Base-by-base conservation (phyloP, 2,113 vertebrate species). In the Salvator merianae region DNA sequence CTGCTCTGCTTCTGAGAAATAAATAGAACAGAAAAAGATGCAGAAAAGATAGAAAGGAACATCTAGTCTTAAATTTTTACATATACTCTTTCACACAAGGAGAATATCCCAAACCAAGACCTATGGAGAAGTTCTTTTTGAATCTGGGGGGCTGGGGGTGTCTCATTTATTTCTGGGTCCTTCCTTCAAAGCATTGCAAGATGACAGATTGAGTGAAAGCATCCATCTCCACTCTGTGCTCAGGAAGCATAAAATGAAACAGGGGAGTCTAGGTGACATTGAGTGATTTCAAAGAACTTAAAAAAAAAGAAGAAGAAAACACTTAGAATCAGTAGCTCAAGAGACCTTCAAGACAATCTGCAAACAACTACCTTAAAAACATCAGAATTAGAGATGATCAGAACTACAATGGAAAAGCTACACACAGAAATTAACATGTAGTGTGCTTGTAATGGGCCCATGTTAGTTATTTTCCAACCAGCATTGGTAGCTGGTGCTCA, bases 211-310 rank as follows among this genome's bases (percentile, higher is more conserved):
- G 77, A 68, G 89, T 74, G 86, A 90, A 94, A 92, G 79, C 88
- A 94, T 94, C 87, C 89, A 93, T 92, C 90, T 94, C 89, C 8
- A 0, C 84, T 94, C 82, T 90, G 90, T 93, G 91, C 88, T 94
- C 91, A 92, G 90, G 88, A 93, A 91, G 91, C 92, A 94, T 92
- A 94, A 94, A 93, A 94, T 94, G 91, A 94, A 94, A 92, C 90
- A 94, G 92, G 92, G 85, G 91, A 93, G 79, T 63, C 85, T 71
- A 81, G 79, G 85, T 94, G 91, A 94, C 91, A 93, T 69, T 92
- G 92, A 93, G 69, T 82, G 84, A 94, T 94, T 93, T 91, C 89
- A 90, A 89, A 81, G 30, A 69, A 82, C 82, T 91, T 86, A 68
- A 28, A 43, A 20, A 2, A 65, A 34, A 72, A 81, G 72, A 91